Evolutionary conservation across 2,888 invertebrate genomes (phyloP), one percentile per base, ranked within the genome.

Genomic region (Drosophila robusta): DNA sequence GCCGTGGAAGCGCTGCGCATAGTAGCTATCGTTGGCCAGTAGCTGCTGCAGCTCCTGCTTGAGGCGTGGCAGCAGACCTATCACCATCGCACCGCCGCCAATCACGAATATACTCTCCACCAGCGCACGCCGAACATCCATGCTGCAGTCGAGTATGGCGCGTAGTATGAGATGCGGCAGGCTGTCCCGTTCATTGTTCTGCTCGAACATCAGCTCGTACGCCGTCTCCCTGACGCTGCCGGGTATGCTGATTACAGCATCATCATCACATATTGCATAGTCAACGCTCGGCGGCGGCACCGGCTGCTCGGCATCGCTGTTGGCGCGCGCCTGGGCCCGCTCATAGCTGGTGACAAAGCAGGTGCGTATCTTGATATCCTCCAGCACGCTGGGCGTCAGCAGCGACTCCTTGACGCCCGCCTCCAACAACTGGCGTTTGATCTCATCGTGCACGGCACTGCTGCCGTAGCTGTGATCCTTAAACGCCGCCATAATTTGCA

Each of bases 101-200:
- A 96, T 95, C 18, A 99, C 92, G 58, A 99, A 93, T 77, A 99
- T 94, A 92, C 97, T 98, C 90, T 95, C 95, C 0, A 97, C 95
- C 41, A 99, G 93, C 50, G 93, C 93, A 57, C 94, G 94, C 12
- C 98, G 94, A 68, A 95, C 94, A 93, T 99, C 98, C 24, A 97
- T 93, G 0, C 98, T 96, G 80, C 97, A 96, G 94, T 94, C 94
- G 45, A 95, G 89, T 65, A 98, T 95, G 54, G 97, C 94, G 92
- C 98, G 96, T 64, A 99, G 93, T 79, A 99, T 95, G 92, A 98
- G 95, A 74, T 97, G 96, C 0, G 97, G 95, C 70, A 99, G 92
- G 57, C 97, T 96, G 60, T 96, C 93, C 78, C 95, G 95, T 81
- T 97, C 97, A 91, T 95, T 95, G 93, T 97, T 98, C 79, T 95